Conservation (phyloP, 2,113 vertebrate species). For the Xenopus laevis region DNA sequence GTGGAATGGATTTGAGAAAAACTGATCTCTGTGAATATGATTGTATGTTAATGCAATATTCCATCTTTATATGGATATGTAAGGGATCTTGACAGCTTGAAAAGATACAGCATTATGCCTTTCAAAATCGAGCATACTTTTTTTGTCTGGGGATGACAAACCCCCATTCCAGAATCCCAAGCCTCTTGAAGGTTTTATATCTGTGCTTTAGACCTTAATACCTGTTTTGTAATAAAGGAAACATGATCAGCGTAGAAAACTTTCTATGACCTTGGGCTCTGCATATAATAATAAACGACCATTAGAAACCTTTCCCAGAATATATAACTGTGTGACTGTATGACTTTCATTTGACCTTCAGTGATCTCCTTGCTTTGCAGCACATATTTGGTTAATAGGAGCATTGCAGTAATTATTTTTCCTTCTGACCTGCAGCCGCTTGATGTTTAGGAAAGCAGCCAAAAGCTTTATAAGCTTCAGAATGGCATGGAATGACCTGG, state of each 20-base stretch:
- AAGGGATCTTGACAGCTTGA: too few relatives aligned
- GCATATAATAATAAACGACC: not conserved
- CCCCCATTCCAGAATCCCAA: too few relatives aligned
- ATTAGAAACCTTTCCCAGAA: not conserved
- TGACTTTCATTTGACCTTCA: conserved; percentile 12
- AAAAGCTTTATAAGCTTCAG: conserved; percentile 18
- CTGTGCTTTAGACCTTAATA: too few relatives aligned
- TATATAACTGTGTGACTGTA: not conserved
- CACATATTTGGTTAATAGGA: conserved; percentile 26
- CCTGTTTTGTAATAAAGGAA: too few relatives aligned
- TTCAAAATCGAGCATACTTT: too few relatives aligned
- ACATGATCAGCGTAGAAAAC: not conserved
- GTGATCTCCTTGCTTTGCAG: not conserved
- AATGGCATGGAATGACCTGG: conserved; percentile 8
- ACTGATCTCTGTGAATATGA: too few relatives aligned
- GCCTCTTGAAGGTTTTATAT: too few relatives aligned
- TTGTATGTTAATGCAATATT: too few relatives aligned
- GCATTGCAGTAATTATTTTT: conserved; percentile 26
- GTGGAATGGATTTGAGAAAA: too few relatives aligned
- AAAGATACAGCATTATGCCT: too few relatives aligned
- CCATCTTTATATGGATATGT: too few relatives aligned
- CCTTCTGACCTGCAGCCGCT: conserved; percentile 21
- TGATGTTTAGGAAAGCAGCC: conserved; percentile 30
- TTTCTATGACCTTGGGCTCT: conserved; percentile 19
- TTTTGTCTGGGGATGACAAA: too few relatives aligned